A percentile compares a stretch with the other conserved stretches of the same genome.
These are phyloP conservation scores for Arvicanthis niloticus DNA, from an alignment of 2,113 vertebrate genomes.

Conservation along the genomic window DNA sequence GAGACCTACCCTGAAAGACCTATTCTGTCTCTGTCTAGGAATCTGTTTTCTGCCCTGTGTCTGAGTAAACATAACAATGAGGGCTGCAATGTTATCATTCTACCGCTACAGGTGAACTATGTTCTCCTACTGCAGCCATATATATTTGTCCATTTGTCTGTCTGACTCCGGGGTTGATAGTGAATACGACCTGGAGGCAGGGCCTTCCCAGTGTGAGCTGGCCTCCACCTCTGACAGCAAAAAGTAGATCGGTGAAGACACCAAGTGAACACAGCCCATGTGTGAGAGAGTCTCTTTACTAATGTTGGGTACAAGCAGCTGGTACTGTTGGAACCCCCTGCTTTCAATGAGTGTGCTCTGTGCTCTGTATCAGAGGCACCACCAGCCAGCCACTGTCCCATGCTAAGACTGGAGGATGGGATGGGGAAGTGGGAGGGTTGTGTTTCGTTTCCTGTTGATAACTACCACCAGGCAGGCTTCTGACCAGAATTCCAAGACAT, in stretches of 20 bases:
- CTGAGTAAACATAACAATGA: not conserved
- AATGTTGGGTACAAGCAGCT: not conserved
- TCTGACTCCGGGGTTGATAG: not conserved
- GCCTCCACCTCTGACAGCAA: not conserved
- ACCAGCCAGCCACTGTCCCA: not conserved
- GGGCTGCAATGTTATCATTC: fast-evolving
- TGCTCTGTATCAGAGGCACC: not conserved
- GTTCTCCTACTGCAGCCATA: not conserved
- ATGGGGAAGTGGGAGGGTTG: not conserved
- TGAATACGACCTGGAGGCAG: not conserved
- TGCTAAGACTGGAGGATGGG: not conserved
- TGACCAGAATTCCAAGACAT: not conserved
- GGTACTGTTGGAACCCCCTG: not conserved
- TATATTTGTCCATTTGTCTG: not conserved
- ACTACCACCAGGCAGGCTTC: not conserved
- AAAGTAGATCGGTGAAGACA: not conserved
- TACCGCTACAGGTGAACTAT: not conserved
- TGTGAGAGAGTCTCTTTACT: too few relatives aligned
- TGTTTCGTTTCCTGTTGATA: not conserved
- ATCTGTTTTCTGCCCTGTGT: fast-evolving
- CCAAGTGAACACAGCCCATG: too few relatives aligned
- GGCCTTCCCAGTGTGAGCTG: not conserved
- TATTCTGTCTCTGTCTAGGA: not conserved
- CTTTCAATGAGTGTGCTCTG: not conserved
- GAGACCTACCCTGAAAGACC: fast-evolving